Evolutionary conservation across 1,140 invertebrate genomes (phyloP).

Genomic region (Cepaea nemoralis): DNA sequence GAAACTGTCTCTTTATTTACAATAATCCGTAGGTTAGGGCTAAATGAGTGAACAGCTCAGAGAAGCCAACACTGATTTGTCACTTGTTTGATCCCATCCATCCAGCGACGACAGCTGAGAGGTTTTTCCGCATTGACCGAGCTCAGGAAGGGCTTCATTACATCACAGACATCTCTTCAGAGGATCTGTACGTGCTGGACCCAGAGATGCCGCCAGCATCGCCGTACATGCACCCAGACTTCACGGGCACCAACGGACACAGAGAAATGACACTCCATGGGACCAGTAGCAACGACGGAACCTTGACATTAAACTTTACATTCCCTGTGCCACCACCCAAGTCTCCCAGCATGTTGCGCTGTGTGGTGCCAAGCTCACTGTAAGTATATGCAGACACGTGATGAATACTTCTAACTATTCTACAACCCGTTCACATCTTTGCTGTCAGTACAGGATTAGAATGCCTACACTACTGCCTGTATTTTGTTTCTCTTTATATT

Average conservation of each 20-base stretch:
- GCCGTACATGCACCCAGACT: constrained; percentile 7
- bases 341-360: constrained; percentile 57
- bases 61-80: too few relatives aligned
- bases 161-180: constrained; percentile 86
- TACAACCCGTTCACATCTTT: too few relatives aligned
- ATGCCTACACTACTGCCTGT: too few relatives aligned
- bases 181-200: constrained; percentile 89
- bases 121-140: constrained; percentile 92
- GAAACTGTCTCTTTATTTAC: too few relatives aligned
- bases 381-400: too few relatives aligned
- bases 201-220: constrained; percentile 72
- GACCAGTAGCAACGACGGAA: constrained; percentile 41
- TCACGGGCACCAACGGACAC: constrained; percentile 44
- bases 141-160: constrained; percentile 95
- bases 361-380: background rate
- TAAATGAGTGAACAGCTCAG: too few relatives aligned
- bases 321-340: constrained; percentile 70
- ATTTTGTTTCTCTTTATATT: too few relatives aligned
- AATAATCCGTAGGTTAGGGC: too few relatives aligned
- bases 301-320: constrained; percentile 58
- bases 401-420: too few relatives aligned
- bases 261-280: constrained; percentile 41
- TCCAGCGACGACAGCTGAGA: constrained; percentile 90
- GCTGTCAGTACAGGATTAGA: too few relatives aligned
- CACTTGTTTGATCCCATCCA: too few relatives aligned